Evolutionary conservation across 2,113 vertebrate genomes (phyloP), one percentile per base, ranked within the genome.

Genomic region (Takifugu flavidus): DNA sequence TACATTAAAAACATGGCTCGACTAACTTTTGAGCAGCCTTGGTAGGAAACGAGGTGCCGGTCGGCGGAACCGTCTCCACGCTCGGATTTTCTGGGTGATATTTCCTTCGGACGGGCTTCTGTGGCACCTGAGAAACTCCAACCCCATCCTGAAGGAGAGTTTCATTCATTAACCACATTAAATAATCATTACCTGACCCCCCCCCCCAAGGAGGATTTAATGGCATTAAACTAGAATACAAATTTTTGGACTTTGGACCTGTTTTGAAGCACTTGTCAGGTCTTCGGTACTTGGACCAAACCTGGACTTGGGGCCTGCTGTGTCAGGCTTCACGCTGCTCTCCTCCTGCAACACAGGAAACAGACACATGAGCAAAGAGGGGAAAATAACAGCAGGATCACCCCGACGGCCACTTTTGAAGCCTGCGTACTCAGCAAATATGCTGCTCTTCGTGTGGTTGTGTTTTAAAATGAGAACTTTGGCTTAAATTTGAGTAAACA

Each of bases 71-170:
- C 0, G 53, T 11, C 74, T 96, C 95, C 71, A 89, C 70, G 71
- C 89, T 91, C 75, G 93, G 93, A 27, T 74, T 82, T 73, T 97
- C 95, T 0, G 92, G 81, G 55, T 90, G 92, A 72, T 93, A 91
- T 84, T 96, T 98, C 82, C 93, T 92, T 60, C 95, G 93, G 54
- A 92, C 64, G 0, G 96, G 95, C 82, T 98, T 98, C 77, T 93
- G 94, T 26, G 96, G 95, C 0, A 90, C 91, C 46, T 95, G 89
- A 51, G 87, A 62, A 28, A 75, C 66, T 44, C 28, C 74, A 2
- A 47, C 56, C 5, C 43, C 3, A 20, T 97, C 95, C 95, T 98
- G 85, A 13, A 12, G 49, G 68, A 83, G 61, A 62, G 5, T 15
- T 62, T 26, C 55, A 53, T 13, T 42, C 4, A 2, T 2, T 31